Base-by-base conservation (phyloP, 2,113 vertebrate species). In the Petaurus breviceps region DNA sequence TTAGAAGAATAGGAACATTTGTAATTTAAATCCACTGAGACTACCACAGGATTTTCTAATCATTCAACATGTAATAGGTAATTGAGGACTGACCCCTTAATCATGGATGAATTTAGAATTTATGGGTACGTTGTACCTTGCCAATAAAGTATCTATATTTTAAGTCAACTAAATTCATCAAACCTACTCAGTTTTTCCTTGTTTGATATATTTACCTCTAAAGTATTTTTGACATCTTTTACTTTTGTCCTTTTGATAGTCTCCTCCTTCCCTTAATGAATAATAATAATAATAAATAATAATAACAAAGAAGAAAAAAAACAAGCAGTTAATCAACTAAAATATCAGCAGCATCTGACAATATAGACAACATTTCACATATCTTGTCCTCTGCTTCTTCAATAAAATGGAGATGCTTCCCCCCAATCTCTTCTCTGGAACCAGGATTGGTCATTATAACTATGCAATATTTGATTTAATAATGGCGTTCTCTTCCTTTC, bases 1-100 rank as follows among this genome's bases (percentile, higher is more conserved):
- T 91, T 92, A 28, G 22, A 93, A 47, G 77, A 68, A 26, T 43
- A n/a, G 89, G 49, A n/a, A 37, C 22, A 9, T 53, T 68, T 91
- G 47, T 91, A 25, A 26, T 61, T 90, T 91, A 91, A 93, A 51
- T 31, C 55, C 50, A 0, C 2, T 0, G 31, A 46, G 84, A 26
- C 37, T 92, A 51, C 89, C 37, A 84, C 7, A 1, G 43, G 49
- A 25, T 53, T 57, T 37, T 28, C 22, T 2, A 93, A 89, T 61
- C 49, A 52, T 51, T 31, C n/a, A 14, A 19, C 0, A 9, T 26
- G 2, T 0, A 43, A 0, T n/a, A 49, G 8, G 3, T 16, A 53
- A 51, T 61, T 47, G 24, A 0, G 28, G 54, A 49, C 47, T 90
- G 89, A 47, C 22, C 91, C 91, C 53, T 93, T 57, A 5, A 8